Conservation (phyloP, 2,113 vertebrate genomes). For the Grantiella picta region DNA sequence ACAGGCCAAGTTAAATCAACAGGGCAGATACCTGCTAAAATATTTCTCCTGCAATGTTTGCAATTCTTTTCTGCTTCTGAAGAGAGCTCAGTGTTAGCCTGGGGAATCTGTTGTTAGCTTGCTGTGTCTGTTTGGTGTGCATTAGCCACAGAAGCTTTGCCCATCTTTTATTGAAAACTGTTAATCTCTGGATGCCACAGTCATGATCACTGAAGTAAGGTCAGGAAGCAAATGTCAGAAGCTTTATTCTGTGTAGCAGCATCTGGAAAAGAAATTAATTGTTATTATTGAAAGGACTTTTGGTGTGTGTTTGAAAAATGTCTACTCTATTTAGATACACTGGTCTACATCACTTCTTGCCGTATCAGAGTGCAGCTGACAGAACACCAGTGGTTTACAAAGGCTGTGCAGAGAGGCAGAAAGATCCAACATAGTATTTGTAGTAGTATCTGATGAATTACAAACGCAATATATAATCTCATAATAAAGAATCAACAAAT, state of each 20-base stretch:
- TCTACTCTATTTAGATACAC: neutral
- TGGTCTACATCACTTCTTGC: accelerated
- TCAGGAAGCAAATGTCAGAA: neutral
- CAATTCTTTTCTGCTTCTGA: neutral
- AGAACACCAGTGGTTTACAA: neutral
- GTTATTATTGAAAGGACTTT: neutral
- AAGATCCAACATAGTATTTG: neutral
- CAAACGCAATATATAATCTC: neutral
- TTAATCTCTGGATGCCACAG: neutral
- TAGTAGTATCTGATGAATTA: neutral
- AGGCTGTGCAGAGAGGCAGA: neutral
- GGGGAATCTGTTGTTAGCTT: neutral
- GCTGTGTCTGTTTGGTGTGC: neutral
- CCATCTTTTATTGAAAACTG: neutral
- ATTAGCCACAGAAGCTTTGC: neutral
- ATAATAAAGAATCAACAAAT: neutral
- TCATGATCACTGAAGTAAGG: neutral
- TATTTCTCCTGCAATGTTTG: neutral
- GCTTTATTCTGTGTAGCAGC: neutral
- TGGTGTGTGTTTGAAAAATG: neutral
- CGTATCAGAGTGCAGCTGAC: neutral
- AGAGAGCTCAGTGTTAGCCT: neutral
- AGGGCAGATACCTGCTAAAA: neutral
- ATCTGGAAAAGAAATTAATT: neutral
- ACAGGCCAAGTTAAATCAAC: neutral